Percentiles rank a stretch among this genome's conserved stretches.
These are phyloP conservation scores for Cryptoblepharus egeriae DNA, from an alignment of 2,797 vertebrate genomes.

Conservation along the genomic window DNA sequence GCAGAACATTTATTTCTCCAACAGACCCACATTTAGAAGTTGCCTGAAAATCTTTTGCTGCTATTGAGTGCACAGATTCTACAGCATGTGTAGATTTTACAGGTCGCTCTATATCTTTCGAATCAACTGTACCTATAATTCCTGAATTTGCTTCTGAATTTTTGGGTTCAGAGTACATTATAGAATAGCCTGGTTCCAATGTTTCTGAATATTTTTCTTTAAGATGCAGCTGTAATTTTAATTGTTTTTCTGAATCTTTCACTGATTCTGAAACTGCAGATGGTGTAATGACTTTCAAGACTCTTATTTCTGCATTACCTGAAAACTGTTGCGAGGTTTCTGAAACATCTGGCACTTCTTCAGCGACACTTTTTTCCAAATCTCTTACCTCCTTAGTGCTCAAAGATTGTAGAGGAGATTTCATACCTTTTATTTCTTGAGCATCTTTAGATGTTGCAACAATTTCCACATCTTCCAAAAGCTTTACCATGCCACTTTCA, in stretches of 20 bases:
- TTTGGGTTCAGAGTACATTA: neutral
- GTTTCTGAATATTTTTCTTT: constrained; percentile 8
- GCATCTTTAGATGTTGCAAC: neutral
- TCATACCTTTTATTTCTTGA: constrained; percentile 1
- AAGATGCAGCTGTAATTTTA: neutral
- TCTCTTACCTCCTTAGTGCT: neutral
- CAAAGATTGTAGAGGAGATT: neutral
- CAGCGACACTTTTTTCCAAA: neutral
- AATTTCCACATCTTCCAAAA: neutral
- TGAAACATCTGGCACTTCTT: constrained; percentile 1
- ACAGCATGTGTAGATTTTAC: neutral
- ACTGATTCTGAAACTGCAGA: neutral
- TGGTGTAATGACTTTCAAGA: neutral
- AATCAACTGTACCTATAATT: neutral
- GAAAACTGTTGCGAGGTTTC: neutral
- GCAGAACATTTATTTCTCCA: neutral
- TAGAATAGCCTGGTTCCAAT: neutral
- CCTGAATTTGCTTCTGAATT: constrained; percentile 11
- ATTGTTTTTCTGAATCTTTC: constrained; percentile 31
- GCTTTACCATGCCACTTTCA: neutral
- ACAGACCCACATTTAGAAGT: neutral
- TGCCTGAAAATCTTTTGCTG: neutral
- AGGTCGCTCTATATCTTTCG: neutral
- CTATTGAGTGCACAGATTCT: neutral
- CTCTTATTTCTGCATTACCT: neutral